A percentile compares a stretch with the other conserved stretches of the same genome.
Evolutionary conservation across 2,113 vertebrate species (phyloP).

Genomic region (Sterrhoptilus dennistouni): DNA sequence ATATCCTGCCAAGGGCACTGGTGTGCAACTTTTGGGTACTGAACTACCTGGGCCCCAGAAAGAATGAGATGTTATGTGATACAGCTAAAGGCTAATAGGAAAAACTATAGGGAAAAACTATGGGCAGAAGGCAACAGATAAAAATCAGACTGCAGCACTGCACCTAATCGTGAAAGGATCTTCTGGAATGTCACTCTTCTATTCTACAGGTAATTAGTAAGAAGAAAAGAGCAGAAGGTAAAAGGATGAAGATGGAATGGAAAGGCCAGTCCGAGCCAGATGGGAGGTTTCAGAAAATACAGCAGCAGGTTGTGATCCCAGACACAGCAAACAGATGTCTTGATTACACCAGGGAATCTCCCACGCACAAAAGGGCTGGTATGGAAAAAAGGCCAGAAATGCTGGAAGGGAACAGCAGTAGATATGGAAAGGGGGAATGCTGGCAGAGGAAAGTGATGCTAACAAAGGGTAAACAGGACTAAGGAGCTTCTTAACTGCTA

Average conservation of each 20-base stretch:
- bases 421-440: not conserved
- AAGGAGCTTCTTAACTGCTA: not conserved
- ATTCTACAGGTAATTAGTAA: not conserved
- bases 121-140: not conserved
- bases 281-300: not conserved
- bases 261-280: not conserved
- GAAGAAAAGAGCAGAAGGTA: not conserved
- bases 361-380: not conserved
- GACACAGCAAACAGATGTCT: not conserved
- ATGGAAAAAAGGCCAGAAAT: not conserved
- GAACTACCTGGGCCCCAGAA: not conserved
- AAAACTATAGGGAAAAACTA: not conserved
- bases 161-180: accelerated
- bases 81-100: not conserved
- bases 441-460: not conserved
- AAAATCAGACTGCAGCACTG: not conserved
- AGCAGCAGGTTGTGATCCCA: not conserved
- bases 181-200: not conserved
- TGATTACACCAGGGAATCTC: not conserved
- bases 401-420: not conserved
- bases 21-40: not conserved
- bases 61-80: not conserved
- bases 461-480: not conserved
- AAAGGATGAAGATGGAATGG: not conserved
- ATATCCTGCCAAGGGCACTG: not conserved